phyloP scores from a whole-genome alignment of 1,140 invertebrate genomes.

The Saccostrea echinata region DNA sequence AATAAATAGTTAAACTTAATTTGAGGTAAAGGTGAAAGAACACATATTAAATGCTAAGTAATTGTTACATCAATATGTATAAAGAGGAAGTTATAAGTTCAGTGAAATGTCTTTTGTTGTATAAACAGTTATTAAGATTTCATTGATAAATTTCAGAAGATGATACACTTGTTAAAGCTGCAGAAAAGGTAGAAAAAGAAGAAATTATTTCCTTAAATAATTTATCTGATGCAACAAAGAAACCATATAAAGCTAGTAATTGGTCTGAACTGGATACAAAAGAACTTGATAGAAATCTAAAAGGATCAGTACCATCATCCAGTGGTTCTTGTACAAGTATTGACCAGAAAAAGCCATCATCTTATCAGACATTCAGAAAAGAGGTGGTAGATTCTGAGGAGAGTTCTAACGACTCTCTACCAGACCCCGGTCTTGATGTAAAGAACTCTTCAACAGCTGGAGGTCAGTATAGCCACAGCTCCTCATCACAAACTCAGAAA shows the following conservation, averaged over 20 bases:
- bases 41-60: too few relatives aligned
- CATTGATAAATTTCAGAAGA: not conserved
- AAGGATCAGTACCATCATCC: not conserved
- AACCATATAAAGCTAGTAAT: not conserved
- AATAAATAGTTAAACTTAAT: too few relatives aligned
- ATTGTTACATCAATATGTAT: too few relatives aligned
- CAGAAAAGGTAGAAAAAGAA: not conserved
- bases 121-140: not conserved
- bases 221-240: not conserved
- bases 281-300: not conserved
- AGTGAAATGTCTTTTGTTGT: too few relatives aligned
- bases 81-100: too few relatives aligned
- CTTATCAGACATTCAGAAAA: not conserved
- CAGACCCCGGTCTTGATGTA: not conserved
- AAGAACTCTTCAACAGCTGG: not conserved
- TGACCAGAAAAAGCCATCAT: not conserved
- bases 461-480: not conserved
- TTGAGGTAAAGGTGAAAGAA: too few relatives aligned
- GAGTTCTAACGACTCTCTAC: not conserved
- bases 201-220: not conserved
- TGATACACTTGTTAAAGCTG: not conserved
- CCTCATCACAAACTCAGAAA: not conserved
- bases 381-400: slow-evolving; percentile 4
- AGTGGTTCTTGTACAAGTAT: not conserved
- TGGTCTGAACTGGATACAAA: not conserved